Evolutionary conservation across 2,113 vertebrate genomes (phyloP).

Genomic region (Malurus elegans): DNA sequence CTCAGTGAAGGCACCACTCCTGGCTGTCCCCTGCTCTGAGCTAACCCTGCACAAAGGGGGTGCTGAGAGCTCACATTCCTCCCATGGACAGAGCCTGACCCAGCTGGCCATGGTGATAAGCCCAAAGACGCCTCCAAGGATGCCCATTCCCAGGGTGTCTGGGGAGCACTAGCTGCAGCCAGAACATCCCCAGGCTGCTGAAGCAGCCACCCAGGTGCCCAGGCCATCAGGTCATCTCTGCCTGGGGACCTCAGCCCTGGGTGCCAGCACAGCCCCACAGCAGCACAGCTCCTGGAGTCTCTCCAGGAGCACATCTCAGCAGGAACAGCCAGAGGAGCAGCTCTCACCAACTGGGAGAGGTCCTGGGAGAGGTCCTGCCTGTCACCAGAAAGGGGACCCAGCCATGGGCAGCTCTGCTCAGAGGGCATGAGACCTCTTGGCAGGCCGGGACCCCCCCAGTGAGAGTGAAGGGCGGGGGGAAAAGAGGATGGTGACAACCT

Average conservation of each 20-base stretch:
- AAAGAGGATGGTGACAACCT: conserved; percentile 81
- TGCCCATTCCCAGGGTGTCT: neutral
- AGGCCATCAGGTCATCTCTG: neutral
- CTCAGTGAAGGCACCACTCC: neutral
- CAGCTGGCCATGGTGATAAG: neutral
- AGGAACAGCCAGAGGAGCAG: neutral
- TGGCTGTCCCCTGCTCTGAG: neutral
- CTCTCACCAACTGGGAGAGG: neutral
- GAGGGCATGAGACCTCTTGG: neutral
- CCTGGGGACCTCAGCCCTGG: neutral
- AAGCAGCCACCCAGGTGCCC: neutral
- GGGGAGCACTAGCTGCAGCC: neutral
- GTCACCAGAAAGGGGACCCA: neutral
- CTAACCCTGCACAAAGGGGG: neutral
- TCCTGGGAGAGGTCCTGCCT: neutral
- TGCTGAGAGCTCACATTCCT: neutral
- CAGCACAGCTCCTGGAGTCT: neutral
- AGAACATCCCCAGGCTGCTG: neutral
- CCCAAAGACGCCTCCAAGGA: neutral
- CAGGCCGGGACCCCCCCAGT: neutral
- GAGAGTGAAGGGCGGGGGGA: neutral
- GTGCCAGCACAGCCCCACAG: neutral
- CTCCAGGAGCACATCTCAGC: neutral
- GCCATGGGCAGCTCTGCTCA: neutral
- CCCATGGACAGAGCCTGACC: accelerated